phyloP scores from a whole-genome alignment of 2,888 invertebrate species.

The Sesamia inferens region DNA sequence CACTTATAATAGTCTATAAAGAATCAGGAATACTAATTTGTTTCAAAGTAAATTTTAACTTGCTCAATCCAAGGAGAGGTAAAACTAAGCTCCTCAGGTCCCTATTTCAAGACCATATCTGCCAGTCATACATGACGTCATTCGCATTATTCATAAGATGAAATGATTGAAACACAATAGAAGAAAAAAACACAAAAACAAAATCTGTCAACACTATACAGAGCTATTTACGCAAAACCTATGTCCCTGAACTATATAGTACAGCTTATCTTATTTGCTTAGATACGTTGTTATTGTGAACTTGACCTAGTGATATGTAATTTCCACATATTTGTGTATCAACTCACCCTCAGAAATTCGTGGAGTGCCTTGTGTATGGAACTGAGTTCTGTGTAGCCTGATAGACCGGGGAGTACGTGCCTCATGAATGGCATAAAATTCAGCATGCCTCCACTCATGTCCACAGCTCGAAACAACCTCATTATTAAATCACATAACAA shows the following conservation, averaged over 20 bases:
- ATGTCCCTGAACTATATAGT: slow-evolving; percentile 62
- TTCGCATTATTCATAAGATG: neutral
- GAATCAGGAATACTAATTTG: neutral
- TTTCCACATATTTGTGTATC: slow-evolving; percentile 33
- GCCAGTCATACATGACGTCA: neutral
- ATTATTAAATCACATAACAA: slow-evolving; percentile 90
- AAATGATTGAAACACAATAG: neutral
- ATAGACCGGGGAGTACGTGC: slow-evolving; percentile 90
- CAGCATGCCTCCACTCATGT: slow-evolving; percentile 93
- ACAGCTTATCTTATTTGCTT: slow-evolving; percentile 58
- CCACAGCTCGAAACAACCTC: slow-evolving; percentile 91
- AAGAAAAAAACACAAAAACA: neutral
- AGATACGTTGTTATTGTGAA: slow-evolving; percentile 54
- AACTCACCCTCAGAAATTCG: slow-evolving; percentile 88
- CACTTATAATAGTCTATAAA: too few species aligned
- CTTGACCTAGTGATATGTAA: slow-evolving; percentile 58
- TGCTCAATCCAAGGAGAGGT: neutral
- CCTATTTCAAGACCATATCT: neutral
- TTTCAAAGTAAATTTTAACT: neutral
- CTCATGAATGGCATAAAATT: slow-evolving; percentile 93
- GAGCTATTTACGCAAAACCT: slow-evolving; percentile 52
- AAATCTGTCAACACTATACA: slow-evolving; percentile 21
- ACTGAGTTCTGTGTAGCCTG: slow-evolving; percentile 91
- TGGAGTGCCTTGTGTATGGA: slow-evolving; percentile 87
- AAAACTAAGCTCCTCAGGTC: too few species aligned